Percentiles rank a stretch among this genome's conserved stretches.
phyloP scores from a whole-genome alignment of 2,888 invertebrate species.

The Drosophila aldrichi region DNA sequence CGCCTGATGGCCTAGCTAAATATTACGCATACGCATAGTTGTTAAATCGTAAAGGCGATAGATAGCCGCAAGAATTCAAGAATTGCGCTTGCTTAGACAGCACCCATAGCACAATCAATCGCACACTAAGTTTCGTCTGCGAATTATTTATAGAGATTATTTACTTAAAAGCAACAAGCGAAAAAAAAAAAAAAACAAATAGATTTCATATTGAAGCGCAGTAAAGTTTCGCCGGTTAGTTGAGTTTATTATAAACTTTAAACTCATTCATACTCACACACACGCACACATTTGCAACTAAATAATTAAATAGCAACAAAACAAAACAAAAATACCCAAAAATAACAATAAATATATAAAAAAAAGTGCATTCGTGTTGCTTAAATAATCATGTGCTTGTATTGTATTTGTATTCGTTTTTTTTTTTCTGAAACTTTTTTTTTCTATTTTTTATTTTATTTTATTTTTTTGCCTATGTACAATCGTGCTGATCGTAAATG shows the following conservation, averaged over 20 bases:
- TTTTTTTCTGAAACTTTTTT: conserved; percentile 23
- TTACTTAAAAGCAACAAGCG: conserved; percentile 49
- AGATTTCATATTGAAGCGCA: conserved; percentile 53
- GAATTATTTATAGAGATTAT: conserved; percentile 70
- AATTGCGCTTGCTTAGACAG: conserved; percentile 39
- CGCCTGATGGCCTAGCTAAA: conserved; percentile 63
- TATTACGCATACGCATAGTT: conserved; percentile 78
- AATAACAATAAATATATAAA: conserved; percentile 31
- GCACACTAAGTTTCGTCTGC: conserved; percentile 32
- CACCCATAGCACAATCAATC: conserved; percentile 53
- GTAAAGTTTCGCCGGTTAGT: neutral
- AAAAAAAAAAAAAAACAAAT: neutral
- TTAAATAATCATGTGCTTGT: conserved; percentile 64
- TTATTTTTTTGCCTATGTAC: conserved; percentile 51
- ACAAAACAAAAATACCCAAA: conserved; percentile 23
- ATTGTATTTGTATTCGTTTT: conserved; percentile 36
- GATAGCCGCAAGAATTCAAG: conserved; percentile 32
- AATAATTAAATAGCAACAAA: conserved; percentile 47
- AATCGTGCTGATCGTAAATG: conserved; percentile 72
- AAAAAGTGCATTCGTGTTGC: conserved; percentile 48
- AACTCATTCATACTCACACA: conserved; percentile 1
- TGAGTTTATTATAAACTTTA: neutral
- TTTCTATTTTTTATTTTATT: conserved; percentile 7
- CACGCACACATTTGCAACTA: conserved; percentile 35
- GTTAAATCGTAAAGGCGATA: conserved; percentile 42